phyloP scores from a whole-genome alignment of 2,113 vertebrate species.

The Nymphicus hollandicus region DNA sequence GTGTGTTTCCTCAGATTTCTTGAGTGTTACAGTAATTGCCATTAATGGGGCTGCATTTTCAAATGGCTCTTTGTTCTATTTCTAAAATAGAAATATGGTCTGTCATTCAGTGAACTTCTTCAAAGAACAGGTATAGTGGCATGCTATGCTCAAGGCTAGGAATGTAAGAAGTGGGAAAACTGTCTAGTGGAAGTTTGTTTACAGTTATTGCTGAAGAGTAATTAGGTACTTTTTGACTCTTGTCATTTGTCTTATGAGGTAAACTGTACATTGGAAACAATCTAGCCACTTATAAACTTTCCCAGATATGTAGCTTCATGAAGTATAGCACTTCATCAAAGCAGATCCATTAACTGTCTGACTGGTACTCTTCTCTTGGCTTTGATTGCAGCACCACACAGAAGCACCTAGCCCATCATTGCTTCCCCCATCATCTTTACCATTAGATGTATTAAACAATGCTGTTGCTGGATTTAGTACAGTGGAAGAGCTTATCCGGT shows the following conservation, averaged over 20 bases:
- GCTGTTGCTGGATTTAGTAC: constrained; percentile 84
- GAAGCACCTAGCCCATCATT: constrained; percentile 75
- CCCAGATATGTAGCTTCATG: not conserved
- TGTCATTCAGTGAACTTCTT: not conserved
- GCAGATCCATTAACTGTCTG: constrained; percentile 23
- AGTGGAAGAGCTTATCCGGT: constrained; percentile 95
- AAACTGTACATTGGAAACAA: constrained; percentile 10
- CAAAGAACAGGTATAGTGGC: not conserved
- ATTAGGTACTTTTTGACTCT: constrained; percentile 11
- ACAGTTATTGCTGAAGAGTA: not conserved
- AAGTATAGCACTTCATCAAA: not conserved
- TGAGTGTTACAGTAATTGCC: not conserved
- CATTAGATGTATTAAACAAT: constrained; percentile 84
- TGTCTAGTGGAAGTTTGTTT: not conserved
- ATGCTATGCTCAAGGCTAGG: not conserved
- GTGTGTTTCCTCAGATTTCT: not conserved
- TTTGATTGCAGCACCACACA: constrained; percentile 75
- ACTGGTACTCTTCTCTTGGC: constrained; percentile 32
- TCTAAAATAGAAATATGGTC: not conserved
- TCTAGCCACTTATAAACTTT: constrained; percentile 3
- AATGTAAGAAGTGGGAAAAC: not conserved
- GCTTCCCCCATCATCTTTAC: constrained; percentile 76
- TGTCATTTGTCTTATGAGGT: constrained; percentile 22
- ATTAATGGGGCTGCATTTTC: not conserved
- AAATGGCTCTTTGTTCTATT: not conserved